These are phyloP conservation scores for Drosophila ogumai DNA, from an alignment of 1,140 invertebrate species.

Conservation along the genomic window DNA sequence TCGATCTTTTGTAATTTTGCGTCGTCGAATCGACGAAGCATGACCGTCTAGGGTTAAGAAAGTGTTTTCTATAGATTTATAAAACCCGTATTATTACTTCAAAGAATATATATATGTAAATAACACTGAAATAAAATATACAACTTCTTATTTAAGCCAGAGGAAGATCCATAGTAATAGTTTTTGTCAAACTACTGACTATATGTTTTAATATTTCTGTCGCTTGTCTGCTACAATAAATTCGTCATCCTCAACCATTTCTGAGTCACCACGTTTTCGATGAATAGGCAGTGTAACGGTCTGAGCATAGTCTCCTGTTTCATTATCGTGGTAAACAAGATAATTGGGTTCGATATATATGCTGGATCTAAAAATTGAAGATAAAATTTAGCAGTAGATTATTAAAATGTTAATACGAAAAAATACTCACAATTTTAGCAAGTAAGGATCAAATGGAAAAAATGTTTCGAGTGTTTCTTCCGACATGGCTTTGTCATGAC, in stretches of 20 bases:
- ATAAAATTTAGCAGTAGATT: neutral
- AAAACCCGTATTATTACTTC: too few species aligned
- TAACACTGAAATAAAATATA: neutral
- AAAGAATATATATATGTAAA: neutral
- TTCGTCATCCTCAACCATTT: slow-evolving; percentile 79
- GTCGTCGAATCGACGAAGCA: too few species aligned
- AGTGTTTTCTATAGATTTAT: too few species aligned
- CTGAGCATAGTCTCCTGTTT: slow-evolving; percentile 47
- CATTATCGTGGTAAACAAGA: slow-evolving; percentile 60
- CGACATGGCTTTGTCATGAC: slow-evolving; percentile 84
- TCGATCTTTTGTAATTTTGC: too few species aligned
- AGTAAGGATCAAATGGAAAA: slow-evolving; percentile 94
- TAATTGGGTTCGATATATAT: slow-evolving; percentile 58
- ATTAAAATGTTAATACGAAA: slow-evolving; percentile 47
- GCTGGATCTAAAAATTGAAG: slow-evolving; percentile 48
- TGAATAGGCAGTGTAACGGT: slow-evolving; percentile 24
- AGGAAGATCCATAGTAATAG: slow-evolving; percentile 65
- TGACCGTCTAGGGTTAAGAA: too few species aligned
- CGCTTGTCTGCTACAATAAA: slow-evolving; percentile 79
- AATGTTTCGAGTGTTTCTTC: slow-evolving; percentile 88
- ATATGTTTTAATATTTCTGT: slow-evolving; percentile 61
- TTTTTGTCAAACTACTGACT: slow-evolving; percentile 72
- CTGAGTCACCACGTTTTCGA: slow-evolving; percentile 83
- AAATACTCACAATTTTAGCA: slow-evolving; percentile 86
- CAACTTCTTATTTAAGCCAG: slow-evolving; percentile 61